Evolutionary conservation across 2,888 invertebrate species (phyloP), one percentile per base, ranked within the genome.

Genomic region (Cheilosia urbana): DNA sequence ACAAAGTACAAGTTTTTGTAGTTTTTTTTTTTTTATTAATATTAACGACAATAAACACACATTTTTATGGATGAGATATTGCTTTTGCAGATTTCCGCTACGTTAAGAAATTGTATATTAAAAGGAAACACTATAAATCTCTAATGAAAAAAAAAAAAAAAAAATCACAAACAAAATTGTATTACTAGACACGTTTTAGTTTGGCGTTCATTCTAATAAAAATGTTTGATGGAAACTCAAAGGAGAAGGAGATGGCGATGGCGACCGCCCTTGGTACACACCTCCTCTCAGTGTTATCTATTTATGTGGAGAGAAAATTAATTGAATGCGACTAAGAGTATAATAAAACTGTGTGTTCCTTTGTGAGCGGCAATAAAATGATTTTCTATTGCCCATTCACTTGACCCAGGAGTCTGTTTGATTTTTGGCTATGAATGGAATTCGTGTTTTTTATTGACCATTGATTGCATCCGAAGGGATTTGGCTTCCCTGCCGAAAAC

Each of bases 11-110:
- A 19, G 9, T 37, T 9, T 9, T 30, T 6, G 30, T 30, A 30
- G 30, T 30, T 30, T 30, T 30, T 30, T 30, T 19, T 37, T 40
- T 80, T 80, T 81, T 85, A 85, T 85, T 85, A 81, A 85, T 85
- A 85, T 85, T 85, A 85, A 85, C 85, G 85, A 81, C 85, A 81
- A 81, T 85, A 81, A 85, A 85, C 85, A 85, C 72, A 85, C 85
- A 85, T 58, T 85, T 84, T 85, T 85, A 85, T 81, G 81, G 80
- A 85, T 85, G 85, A 85, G 81, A 85, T 85, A 85, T 85, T 85
- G 85, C 85, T 82, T 51, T 51, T 80, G 85, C 72, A 85, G 80
- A 85, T 85, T 81, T 85, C 80, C 85, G 80, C 62, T 80, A 47
- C 19, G 73, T 47, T 51, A 30, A 34, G 21, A 40, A 72, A 79